phyloP scores from a whole-genome alignment of 2,113 vertebrate genomes.

The Siniperca chuatsi region DNA sequence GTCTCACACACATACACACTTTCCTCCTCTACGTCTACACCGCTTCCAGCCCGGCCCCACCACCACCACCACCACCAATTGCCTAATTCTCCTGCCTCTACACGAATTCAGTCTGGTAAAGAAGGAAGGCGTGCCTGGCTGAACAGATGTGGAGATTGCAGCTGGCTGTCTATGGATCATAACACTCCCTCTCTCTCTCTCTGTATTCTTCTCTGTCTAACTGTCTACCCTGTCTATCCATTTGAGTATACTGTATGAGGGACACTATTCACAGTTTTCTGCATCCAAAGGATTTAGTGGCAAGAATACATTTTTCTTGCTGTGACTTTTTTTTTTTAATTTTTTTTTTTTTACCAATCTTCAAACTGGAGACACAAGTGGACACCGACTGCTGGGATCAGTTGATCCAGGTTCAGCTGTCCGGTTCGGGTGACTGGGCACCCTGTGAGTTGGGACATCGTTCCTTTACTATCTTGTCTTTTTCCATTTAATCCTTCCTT shows the following conservation, averaged over 20 bases:
- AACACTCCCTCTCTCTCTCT: not conserved
- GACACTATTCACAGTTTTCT: slow-evolving; percentile 22
- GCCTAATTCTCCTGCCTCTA: slow-evolving; percentile 57
- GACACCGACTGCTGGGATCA: slow-evolving; percentile 81
- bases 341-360: slow-evolving; percentile 9
- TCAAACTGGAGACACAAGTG: slow-evolving; percentile 80
- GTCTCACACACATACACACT: not conserved
- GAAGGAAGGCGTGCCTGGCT: slow-evolving; percentile 62
- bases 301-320: slow-evolving; percentile 12
- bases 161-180: slow-evolving; percentile 58
- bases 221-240: slow-evolving; percentile 4
- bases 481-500: not conserved
- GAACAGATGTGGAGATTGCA: slow-evolving; percentile 69
- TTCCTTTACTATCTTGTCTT: slow-evolving; percentile 1
- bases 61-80: slow-evolving; percentile 18
- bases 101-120: slow-evolving; percentile 59
- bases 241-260: slow-evolving; percentile 8
- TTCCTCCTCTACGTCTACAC: not conserved
- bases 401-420: slow-evolving; percentile 84
- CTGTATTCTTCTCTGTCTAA: slow-evolving; percentile 13
- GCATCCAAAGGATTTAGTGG: slow-evolving; percentile 45
- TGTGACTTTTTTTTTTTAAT: not conserved
- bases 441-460: slow-evolving; percentile 78
- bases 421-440: slow-evolving; percentile 78
- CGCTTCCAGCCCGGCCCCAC: not conserved